A percentile compares a stretch with the other conserved stretches of the same genome.
Evolutionary conservation across 1,140 invertebrate genomes (phyloP).

Genomic region (Drusus annulatus): DNA sequence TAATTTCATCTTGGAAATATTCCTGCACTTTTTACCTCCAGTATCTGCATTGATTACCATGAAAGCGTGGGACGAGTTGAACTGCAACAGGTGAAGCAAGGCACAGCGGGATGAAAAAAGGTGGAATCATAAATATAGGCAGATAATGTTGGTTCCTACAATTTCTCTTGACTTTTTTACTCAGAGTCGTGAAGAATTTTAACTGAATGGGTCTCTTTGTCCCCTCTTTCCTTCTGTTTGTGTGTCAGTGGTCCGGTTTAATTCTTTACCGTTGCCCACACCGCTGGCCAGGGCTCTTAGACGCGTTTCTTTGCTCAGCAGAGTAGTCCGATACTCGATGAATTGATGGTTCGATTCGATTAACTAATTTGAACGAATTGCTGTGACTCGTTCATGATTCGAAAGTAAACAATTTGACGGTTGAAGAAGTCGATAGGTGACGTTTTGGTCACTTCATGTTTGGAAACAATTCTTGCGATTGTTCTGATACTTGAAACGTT

Average conservation of each 20-base stretch:
- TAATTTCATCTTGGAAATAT: neutral
- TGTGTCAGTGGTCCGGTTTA: constrained; percentile 41
- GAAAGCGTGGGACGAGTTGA: neutral
- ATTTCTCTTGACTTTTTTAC: neutral
- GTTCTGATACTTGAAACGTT: too few relatives aligned
- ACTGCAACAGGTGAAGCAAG: constrained; percentile 17
- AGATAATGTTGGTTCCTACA: neutral
- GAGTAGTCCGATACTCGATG: too few relatives aligned
- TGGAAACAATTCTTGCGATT: too few relatives aligned
- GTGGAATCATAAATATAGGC: neutral
- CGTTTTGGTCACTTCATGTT: too few relatives aligned
- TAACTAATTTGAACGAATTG: too few relatives aligned
- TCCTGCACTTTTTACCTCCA: neutral
- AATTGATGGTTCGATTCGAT: too few relatives aligned
- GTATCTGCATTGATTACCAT: neutral
- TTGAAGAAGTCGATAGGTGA: too few relatives aligned
- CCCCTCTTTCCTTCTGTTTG: neutral
- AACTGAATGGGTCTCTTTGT: neutral
- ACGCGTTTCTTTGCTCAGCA: neutral
- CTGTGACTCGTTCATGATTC: too few relatives aligned
- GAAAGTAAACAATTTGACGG: too few relatives aligned
- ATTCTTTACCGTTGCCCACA: constrained; percentile 33
- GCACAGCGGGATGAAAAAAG: neutral
- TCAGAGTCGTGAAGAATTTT: neutral
- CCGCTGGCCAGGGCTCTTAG: neutral